phyloP scores from a whole-genome alignment of 2,113 vertebrate genomes.

The Aegotheles bennettii region DNA sequence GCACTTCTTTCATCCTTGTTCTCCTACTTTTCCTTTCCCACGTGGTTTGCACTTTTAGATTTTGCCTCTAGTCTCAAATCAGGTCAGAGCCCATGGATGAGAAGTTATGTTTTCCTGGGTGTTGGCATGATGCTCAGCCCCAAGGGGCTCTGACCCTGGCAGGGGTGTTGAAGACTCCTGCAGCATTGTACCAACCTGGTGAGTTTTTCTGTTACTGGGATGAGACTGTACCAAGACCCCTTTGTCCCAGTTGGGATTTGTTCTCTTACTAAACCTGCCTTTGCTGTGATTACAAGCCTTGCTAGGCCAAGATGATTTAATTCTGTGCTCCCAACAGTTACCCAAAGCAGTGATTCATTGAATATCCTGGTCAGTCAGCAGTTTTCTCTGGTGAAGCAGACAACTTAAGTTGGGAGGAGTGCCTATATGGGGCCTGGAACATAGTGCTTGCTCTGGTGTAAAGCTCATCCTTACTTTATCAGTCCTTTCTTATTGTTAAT shows the following conservation, averaged over 20 bases:
- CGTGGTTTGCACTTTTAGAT: neutral
- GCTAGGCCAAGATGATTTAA: neutral
- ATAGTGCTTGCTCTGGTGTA: neutral
- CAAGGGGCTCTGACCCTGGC: neutral
- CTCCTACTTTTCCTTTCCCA: neutral
- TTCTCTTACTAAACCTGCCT: neutral
- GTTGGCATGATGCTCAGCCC: neutral
- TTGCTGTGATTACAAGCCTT: neutral
- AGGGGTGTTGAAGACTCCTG: neutral
- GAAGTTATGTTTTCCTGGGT: neutral
- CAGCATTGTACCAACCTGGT: neutral
- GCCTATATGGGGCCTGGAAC: neutral
- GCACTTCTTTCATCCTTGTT: neutral
- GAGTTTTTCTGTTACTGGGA: neutral
- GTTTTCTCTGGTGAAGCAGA: neutral
- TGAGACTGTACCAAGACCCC: neutral
- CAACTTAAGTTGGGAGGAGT: neutral
- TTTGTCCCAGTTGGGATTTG: neutral
- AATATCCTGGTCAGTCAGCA: neutral
- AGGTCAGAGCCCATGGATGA: neutral
- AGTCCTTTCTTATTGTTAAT: neutral
- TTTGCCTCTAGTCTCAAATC: neutral
- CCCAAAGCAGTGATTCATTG: neutral
- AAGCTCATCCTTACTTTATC: neutral
- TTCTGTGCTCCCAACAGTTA: neutral